Evolutionary conservation across 2,797 vertebrate genomes (phyloP), one percentile per base, ranked within the genome.

Genomic region (Carapus acus): DNA sequence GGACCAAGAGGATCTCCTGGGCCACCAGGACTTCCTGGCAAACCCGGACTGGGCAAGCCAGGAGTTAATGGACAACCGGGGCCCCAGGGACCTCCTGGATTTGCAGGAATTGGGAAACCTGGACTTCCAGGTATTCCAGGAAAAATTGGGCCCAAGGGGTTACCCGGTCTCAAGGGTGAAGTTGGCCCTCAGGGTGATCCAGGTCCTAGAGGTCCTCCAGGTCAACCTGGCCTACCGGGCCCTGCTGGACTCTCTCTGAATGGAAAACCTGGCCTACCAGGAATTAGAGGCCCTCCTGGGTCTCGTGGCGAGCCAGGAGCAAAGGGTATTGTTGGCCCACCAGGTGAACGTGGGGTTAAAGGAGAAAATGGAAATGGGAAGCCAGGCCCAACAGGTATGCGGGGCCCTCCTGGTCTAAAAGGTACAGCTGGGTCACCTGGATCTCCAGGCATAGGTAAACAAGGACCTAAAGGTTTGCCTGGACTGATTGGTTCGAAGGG

Each of bases 351-450:
- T 65, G 96, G 96, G 27, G 45, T 88, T 65, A 93, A 91, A 64
- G 96, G 96, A 0, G 96, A 99, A 58, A 91, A 92, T 7, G 96
- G 96, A 0, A 88, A 94, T 73, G 96, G 95, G 4, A 94, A 93
- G 48, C 89, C 93, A 7, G 96, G 96, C 20, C 17, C 83, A 21
- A 64, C 90, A 0, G 93, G 93, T 29, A 49, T 87, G 49, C 78
- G 90, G 67, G 87, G 96, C 71, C 50, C 90, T 62, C 19, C 81
- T 69, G 89, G 96, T n/a, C 70, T 85, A 12, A 89, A 88, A 44
- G 93, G 90, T 19, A 86, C 62, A 65, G 44, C 88, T 0, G 96
- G 93, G 27, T 73, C 52, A 0, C 80, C 93, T 1, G 96, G 96
- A 16, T 74, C 75, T 0, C 41, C 80, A 8, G 92, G 92, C 7